Evolutionary conservation across 2,113 vertebrate genomes (phyloP), one percentile per base, ranked within the genome.

Genomic region (Hylia prasina): DNA sequence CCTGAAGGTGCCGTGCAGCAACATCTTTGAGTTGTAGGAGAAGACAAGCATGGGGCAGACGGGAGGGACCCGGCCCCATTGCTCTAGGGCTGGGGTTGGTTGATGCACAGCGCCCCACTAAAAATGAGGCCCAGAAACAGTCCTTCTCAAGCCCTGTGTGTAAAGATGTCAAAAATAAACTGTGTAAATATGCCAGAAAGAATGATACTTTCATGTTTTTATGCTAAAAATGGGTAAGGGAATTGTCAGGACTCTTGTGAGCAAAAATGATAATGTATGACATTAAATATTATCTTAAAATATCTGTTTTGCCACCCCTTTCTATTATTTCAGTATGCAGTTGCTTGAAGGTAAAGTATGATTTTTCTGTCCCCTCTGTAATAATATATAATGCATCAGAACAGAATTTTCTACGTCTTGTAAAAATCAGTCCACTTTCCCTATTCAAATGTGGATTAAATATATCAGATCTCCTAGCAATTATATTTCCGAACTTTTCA

Each of bases 401-500:
- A 98, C 84, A 96, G 97, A 97, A 96, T 69, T 96, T 92, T 97
- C 97, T 97, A 89, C 70, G 39, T 90, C 86, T 97, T 97, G 94
- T 63, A 95, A 95, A 96, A 94, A 93, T 93, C 94, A 91, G 87
- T 75, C 58, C 10, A 47, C 70, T 88, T 91, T 94, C 87, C 60
- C 70, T 85, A 39, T 97, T 94, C 86, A 97, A 97, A 91, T 39
- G 9, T 0, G 9, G 44, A 47, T 70, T 85, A 94, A 98, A 98
- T 97, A 95, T 97, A 94, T 97, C 97, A 98, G 95, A 96, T 97
- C 96, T 98, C 91, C 47, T 97, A 97, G 91, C 97, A 96, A 97
- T 98, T 98, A 95, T 93, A 97, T 98, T 98, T 98, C 97, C 98
- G 96, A 98, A 96, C 80, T 96, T 97, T 94, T 97, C 84, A 69